Evolutionary conservation across 2,888 invertebrate species (phyloP), one percentile per base, ranked within the genome.

Genomic region (Nasonia oneida): DNA sequence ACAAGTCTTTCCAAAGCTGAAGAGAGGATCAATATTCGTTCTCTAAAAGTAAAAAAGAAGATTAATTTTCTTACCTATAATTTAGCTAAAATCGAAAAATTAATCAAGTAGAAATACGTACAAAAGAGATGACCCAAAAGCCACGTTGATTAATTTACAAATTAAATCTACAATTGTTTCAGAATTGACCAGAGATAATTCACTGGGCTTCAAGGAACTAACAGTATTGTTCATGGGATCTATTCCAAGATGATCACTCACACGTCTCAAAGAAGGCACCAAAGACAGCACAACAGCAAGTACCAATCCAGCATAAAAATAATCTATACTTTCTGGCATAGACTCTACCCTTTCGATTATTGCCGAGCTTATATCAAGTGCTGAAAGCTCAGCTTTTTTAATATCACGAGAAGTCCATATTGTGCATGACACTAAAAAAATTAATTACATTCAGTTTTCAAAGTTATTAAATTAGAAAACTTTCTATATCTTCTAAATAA

Each of bases 381-480:
- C 98, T 0, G 98, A 98, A 88, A 99, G 94, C 93, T 99, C 98
- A 0, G 98, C 97, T 92, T 99, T 98, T 91, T 98, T 97, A 39
- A 97, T 96, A 87, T 98, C 98, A 10, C 97, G 96, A 50, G 96
- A 96, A 91, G 98, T 98, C 98, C 99, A 99, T 94, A 99, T 97
- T 78, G 98, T 98, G 92, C 99, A 99, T 90, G 98, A 98, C 87
- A 99, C 98, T 98, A 93, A 37, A 94, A 91, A 89, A 84, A 81
- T 84, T 10, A n/a, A 75, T 39, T 3, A 29, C n/a, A 53, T 80
- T 84, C 47, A 47, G 74, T 64, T 82, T 79, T 67, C 61, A 70
- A 53, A 84, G 33, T 70, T 37, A 67, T 70, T 64, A 15, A 61
- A 50, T 47, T 50, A 8, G 8, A 39, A 57, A 70, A 53, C 8